phyloP scores from a whole-genome alignment of 2,797 vertebrate species.

The Hippocampus kuda region DNA sequence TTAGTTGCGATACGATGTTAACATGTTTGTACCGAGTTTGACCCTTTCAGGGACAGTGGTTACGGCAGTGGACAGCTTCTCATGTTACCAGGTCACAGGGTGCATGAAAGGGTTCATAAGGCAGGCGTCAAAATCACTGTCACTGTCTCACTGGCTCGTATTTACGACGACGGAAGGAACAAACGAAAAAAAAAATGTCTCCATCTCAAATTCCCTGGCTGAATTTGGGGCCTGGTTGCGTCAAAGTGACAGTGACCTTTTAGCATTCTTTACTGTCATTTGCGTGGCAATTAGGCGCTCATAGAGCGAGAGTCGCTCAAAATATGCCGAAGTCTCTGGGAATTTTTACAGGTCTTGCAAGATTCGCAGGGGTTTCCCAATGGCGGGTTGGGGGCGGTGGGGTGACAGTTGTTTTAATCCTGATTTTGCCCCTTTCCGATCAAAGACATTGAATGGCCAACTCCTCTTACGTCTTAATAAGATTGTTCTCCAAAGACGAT shows the following conservation, averaged over 20 bases:
- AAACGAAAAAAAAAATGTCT: background rate
- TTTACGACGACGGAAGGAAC: background rate
- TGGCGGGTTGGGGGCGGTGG: background rate
- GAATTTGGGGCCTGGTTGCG: background rate
- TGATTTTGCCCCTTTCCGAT: background rate
- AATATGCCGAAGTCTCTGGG: background rate
- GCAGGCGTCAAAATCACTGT: background rate
- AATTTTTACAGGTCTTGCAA: background rate
- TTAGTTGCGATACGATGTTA: no score
- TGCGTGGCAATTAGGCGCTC: background rate
- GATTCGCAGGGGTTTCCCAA: background rate
- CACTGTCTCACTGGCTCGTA: no score
- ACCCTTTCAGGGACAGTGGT: no score
- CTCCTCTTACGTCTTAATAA: no score
- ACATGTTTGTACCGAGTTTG: background rate
- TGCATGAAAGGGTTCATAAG: background rate
- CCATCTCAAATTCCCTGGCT: background rate
- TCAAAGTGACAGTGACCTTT: background rate
- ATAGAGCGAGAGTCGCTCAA: background rate
- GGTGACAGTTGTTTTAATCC: background rate
- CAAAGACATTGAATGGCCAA: background rate
- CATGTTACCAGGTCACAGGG: no score
- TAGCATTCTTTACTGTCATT: background rate
- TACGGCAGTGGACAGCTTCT: no score
- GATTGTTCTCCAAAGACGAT: no score